A percentile compares a stretch with the other conserved stretches of the same genome.
Conservation (phyloP, 2,797 vertebrate species). For the Melanotaenia nigrans region DNA sequence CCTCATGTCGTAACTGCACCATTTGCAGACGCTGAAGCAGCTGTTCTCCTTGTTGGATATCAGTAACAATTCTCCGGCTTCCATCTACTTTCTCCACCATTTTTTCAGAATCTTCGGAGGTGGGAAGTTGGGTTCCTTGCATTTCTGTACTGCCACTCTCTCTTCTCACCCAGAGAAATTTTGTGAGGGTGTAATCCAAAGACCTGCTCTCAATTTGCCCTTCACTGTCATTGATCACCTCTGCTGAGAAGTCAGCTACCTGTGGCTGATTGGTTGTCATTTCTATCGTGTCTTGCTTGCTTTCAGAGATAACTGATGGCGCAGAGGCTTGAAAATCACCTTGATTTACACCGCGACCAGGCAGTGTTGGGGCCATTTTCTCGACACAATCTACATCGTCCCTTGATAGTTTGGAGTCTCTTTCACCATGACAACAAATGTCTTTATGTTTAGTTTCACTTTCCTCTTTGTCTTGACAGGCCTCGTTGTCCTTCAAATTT, state of each 20-base stretch:
- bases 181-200: slow-evolving; percentile 44
- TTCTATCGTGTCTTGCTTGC: slow-evolving; percentile 11
- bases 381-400: neutral
- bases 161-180: slow-evolving; percentile 49
- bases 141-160: slow-evolving; percentile 38
- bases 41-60: slow-evolving; percentile 75
- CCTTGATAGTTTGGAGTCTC: slow-evolving; percentile 7
- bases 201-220: slow-evolving; percentile 32
- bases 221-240: slow-evolving; percentile 17
- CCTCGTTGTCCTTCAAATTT: slow-evolving; percentile 13
- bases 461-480: neutral
- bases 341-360: neutral
- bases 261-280: slow-evolving; percentile 12
- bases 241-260: slow-evolving; percentile 4
- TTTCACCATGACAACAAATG: slow-evolving; percentile 11
- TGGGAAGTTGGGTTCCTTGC: neutral
- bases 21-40: slow-evolving; percentile 75
- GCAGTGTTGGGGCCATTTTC: neutral
- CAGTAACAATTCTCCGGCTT: slow-evolving; percentile 43
- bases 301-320: slow-evolving; percentile 10
- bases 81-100: slow-evolving; percentile 14
- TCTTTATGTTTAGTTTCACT: slow-evolving; percentile 11
- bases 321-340: slow-evolving; percentile 15
- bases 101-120: slow-evolving; percentile 28
- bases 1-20: slow-evolving; percentile 70